Evolutionary conservation across 2,888 invertebrate species (phyloP).

Genomic region (Coenonympha glycerion): DNA sequence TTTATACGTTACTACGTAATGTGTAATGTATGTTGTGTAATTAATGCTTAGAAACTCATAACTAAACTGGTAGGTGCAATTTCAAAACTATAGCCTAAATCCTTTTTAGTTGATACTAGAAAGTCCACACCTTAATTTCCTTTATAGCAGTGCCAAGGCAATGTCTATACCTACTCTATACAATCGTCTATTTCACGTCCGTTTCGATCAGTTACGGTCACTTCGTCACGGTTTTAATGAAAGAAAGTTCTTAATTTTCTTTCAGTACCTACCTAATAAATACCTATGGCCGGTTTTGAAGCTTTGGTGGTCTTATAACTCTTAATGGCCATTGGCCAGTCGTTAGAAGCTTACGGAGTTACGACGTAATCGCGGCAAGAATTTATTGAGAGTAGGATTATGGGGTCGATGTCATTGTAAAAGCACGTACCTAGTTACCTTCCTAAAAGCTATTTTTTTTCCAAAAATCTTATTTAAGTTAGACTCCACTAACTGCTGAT

Average conservation of each 20-base stretch:
- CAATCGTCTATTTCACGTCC: conserved; percentile 16
- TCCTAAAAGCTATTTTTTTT: background rate
- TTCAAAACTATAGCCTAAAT: too few species aligned
- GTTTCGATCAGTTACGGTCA: conserved; percentile 21
- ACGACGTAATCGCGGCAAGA: background rate
- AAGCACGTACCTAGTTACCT: too few species aligned
- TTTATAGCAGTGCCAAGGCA: too few species aligned
- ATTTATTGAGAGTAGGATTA: conserved; percentile 1
- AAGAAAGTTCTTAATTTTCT: conserved; percentile 17
- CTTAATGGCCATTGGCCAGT: background rate
- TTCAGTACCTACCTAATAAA: conserved; percentile 5
- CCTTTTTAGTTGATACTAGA: too few species aligned
- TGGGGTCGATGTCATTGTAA: background rate
- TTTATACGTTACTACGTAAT: background rate
- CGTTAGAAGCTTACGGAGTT: background rate
- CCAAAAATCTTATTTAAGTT: too few species aligned
- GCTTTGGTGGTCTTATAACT: conserved; percentile 19
- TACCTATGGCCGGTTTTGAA: conserved; percentile 8
- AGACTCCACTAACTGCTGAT: too few species aligned
- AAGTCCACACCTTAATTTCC: too few species aligned
- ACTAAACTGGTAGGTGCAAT: too few species aligned
- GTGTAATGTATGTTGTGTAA: too few species aligned
- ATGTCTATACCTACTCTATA: too few species aligned
- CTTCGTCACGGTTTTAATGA: conserved; percentile 21
- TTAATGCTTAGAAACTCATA: too few species aligned